Evolutionary conservation across 1,140 invertebrate genomes (phyloP), one percentile per base, ranked within the genome.

Genomic region (Adoxophyes honmai): DNA sequence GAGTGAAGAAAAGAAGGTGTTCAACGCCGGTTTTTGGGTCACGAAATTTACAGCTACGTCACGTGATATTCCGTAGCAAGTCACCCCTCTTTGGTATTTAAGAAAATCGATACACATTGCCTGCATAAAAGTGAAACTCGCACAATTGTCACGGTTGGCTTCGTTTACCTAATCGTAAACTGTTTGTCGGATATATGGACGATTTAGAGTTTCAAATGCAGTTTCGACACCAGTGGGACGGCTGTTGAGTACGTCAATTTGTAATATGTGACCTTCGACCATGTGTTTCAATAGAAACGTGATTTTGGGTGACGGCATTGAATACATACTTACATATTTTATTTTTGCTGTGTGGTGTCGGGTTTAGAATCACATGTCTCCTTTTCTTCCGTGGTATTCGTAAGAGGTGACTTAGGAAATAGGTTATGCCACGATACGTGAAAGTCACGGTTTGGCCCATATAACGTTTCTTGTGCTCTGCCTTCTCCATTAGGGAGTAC

Each of bases 1-100:
- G n/a, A 48, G 21, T 33, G 42, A 48, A 48, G 42, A 28, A 6
- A 28, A 28, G 21, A 28, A 28, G 21, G 21, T 28, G 21, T 28
- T 28, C 42, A 18, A 48, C 3, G 55, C 42, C 55, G 36, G 54
- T 62, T 64, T 72, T 52, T 57, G 37, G 69, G 69, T 64, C 69
- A 72, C 59, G 62, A 62, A 59, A 55, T 55, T 57, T 18, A 62
- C 37, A 34, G 38, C 42, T 48, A 48, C 5, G 42, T 36, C 55
- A 57, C 38, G 39, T 59, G 57, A 61, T 52, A 59, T 59, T 54
- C 33, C 28, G n/a, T 51, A 21, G 52, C 21, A 1, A 48, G 18
- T 48, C 42, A 48, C 42, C 42, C 42, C 38, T 28, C 18, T 33
- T 48, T 48, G 42, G 21, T 48, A 48, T 48, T 48, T 48, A 28